Conservation (phyloP, 1,140 invertebrate species). For the Macrobrachium rosenbergii region DNA sequence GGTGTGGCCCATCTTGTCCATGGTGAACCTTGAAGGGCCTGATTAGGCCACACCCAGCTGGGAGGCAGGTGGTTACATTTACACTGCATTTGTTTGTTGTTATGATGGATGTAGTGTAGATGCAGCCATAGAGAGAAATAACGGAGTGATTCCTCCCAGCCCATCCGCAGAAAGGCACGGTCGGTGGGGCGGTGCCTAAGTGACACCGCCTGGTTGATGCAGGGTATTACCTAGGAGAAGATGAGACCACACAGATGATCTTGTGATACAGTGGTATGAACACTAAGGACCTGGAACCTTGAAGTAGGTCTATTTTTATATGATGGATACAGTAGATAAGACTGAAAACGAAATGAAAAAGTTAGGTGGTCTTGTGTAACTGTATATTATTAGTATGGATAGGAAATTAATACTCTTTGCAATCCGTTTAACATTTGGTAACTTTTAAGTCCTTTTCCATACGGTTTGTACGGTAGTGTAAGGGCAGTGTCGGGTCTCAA, state of each 20-base stretch:
- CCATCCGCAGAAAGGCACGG: conserved; percentile 43
- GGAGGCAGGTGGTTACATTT: conserved; percentile 38
- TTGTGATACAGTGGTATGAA: conserved; percentile 62
- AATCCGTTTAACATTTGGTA: conserved; percentile 60
- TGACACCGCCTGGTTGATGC: conserved; percentile 47
- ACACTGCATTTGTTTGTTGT: background rate
- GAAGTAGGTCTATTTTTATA: conserved; percentile 64
- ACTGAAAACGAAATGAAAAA: conserved; percentile 46
- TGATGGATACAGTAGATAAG: conserved; percentile 57
- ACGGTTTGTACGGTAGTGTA: conserved; percentile 64
- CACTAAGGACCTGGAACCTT: conserved; percentile 59
- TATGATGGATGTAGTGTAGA: conserved; percentile 26
- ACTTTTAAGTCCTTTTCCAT: conserved; percentile 62
- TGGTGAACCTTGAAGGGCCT: conserved; percentile 5
- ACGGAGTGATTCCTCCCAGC: conserved; percentile 43
- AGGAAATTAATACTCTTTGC: conserved; percentile 63
- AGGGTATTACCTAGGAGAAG: conserved; percentile 62
- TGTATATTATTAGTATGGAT: conserved; percentile 63
- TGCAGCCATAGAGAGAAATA: conserved; percentile 47
- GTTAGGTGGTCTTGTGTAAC: conserved; percentile 62
- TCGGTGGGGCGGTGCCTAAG: conserved; percentile 29
- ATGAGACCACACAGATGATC: conserved; percentile 59
- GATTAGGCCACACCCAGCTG: conserved; percentile 42
- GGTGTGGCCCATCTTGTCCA: conserved; percentile 46
- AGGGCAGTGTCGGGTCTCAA: conserved; percentile 39